These are phyloP conservation scores for Neria commutata DNA, from an alignment of 2,888 invertebrate species.

Conservation along the genomic window DNA sequence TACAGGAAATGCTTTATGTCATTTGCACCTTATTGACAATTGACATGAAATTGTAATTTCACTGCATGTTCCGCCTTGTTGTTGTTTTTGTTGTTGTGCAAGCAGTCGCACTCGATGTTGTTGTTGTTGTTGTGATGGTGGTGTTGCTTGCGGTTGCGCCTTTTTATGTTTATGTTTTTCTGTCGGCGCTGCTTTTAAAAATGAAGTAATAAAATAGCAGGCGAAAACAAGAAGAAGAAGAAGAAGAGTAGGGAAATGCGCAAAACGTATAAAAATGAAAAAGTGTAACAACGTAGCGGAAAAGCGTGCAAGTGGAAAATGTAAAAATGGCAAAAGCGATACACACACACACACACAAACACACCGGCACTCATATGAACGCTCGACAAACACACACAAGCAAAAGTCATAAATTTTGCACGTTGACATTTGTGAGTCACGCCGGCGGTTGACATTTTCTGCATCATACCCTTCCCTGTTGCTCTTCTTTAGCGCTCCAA, in stretches of 20 bases:
- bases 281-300: slow-evolving; percentile 4
- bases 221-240: slow-evolving; percentile 1
- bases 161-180: slow-evolving; percentile 19
- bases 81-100: slow-evolving; percentile 27
- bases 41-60: slow-evolving; percentile 51
- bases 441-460: slow-evolving; percentile 15
- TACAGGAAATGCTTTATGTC: slow-evolving; percentile 25
- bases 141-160: not conserved
- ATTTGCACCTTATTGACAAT: slow-evolving; percentile 53
- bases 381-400: not conserved
- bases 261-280: not conserved
- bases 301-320: not conserved
- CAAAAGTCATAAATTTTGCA: slow-evolving; percentile 2
- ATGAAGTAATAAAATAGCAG: slow-evolving; percentile 8
- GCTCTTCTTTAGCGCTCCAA: not conserved
- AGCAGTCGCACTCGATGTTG: slow-evolving; percentile 23
- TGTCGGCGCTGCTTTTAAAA: slow-evolving; percentile 18
- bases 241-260: not conserved
- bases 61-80: slow-evolving; percentile 26
- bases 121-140: slow-evolving; percentile 13
- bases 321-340: not conserved
- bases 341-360: not conserved
- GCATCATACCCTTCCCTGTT: not conserved
- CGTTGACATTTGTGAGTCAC: slow-evolving; percentile 6
- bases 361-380: not conserved